Base-by-base conservation (phyloP, 2,113 vertebrate species). In the Geococcyx californianus region DNA sequence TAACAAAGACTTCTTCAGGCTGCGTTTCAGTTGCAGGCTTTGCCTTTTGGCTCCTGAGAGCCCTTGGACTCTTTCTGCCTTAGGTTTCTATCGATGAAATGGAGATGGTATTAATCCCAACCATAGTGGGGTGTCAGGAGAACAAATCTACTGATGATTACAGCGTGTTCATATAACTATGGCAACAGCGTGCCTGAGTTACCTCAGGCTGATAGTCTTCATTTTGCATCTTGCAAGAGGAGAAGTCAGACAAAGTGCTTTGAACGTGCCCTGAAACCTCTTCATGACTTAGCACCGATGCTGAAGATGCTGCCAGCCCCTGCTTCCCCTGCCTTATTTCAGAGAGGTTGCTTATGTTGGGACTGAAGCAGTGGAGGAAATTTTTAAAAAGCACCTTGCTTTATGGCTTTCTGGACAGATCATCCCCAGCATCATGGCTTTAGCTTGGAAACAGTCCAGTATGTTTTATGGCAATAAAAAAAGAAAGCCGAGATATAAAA, bases 401-500 rank as follows among this genome's bases (percentile, higher is more conserved):
- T 93, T 96, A 96, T 91, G 95, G 75, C 90, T 91, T 56, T 70
- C 80, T 93, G 86, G 70, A 25, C 79, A 87, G 72, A 75, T 95
- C 83, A 91, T 81, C 78, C 60, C 67, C 79, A 85, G 38, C 52
- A 38, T 21, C 93, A 47, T 2, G 0, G 74, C 67, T 45, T n/a
- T 69, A 36, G 40, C 85, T 93, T 95, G 90, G 94, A 96, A 94
- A 89, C 49, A 94, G 80, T 82, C 95, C 94, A 64, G 78, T 89
- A 68, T 36, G 54, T 29, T 95, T 86, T 91, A 92, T 28, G 58
- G 94, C 82, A 93, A 87, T 87, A 86, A 94, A 95, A n/a, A 33
- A 72, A 54, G 89, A 87, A 90, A 95, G 93, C 83, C 5, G 64
- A 94, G 84, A 58, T 73, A 11, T 45, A 56, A 91, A 36, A 93